phyloP scores from a whole-genome alignment of 2,888 invertebrate genomes.

The Monoplex corrugatus region DNA sequence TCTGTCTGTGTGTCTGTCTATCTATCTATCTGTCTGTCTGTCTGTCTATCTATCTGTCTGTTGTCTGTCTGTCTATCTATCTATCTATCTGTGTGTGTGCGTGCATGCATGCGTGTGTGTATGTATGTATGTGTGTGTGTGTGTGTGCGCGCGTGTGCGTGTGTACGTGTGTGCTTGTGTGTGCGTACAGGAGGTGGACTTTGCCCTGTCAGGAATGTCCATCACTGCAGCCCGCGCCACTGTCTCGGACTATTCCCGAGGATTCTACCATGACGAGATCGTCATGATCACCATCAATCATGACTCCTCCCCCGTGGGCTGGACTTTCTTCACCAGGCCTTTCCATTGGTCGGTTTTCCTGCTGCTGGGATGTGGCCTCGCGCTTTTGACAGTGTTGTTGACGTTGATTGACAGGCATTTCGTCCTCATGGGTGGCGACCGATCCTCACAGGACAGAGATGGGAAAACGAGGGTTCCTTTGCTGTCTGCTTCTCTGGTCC shows the following conservation, averaged over 20 bases:
- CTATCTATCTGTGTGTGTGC: too few species aligned
- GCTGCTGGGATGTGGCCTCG: constrained; percentile 6
- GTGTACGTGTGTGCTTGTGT: not conserved
- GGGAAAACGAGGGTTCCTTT: too few species aligned
- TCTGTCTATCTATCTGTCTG: too few species aligned
- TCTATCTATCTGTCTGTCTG: too few species aligned
- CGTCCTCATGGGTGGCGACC: too few species aligned
- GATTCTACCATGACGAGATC: constrained; percentile 28
- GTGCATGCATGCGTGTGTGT: too few species aligned
- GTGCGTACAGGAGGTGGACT: constrained; percentile 14
- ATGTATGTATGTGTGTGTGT: too few species aligned
- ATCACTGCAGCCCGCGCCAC: constrained; percentile 16
- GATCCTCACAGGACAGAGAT: too few species aligned
- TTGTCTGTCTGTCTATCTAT: too few species aligned
- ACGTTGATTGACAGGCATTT: not conserved
- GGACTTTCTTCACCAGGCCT: constrained; percentile 21
- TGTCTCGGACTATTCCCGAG: not conserved
- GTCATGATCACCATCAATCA: not conserved
- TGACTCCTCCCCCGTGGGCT: not conserved
- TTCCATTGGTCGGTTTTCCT: constrained; percentile 31
- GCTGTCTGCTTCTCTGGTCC: too few species aligned
- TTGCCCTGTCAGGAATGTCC: constrained; percentile 18
- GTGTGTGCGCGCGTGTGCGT: too few species aligned
- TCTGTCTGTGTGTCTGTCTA: too few species aligned
- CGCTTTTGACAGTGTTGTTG: not conserved